phyloP scores from a whole-genome alignment of 2,113 vertebrate species.

The Oncorhynchus mykiss region DNA sequence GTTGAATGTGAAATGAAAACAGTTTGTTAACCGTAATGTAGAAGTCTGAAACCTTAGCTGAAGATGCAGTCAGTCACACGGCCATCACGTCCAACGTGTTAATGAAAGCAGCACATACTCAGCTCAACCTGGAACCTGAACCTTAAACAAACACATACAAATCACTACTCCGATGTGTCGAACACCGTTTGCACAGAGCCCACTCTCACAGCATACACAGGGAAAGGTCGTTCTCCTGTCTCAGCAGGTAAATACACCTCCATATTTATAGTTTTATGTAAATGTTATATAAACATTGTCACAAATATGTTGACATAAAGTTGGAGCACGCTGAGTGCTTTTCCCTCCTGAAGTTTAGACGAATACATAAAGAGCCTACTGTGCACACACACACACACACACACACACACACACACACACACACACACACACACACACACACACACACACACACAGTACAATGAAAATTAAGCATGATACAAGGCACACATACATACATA shows the following conservation, averaged over 20 bases:
- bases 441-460: neutral
- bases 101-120: constrained; percentile 61
- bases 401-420: neutral
- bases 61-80: constrained; percentile 44
- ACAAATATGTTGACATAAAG: constrained; percentile 52
- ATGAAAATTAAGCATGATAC: neutral
- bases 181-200: constrained; percentile 30
- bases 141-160: constrained; percentile 64
- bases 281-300: constrained; percentile 67
- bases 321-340: constrained; percentile 41
- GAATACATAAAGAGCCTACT: constrained; percentile 62
- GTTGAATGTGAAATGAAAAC: constrained; percentile 25
- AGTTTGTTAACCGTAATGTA: constrained; percentile 27
- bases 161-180: constrained; percentile 48
- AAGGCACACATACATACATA: no score
- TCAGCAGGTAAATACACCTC: constrained; percentile 72
- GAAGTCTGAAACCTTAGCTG: constrained; percentile 48
- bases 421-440: neutral
- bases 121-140: constrained; percentile 52
- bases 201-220: constrained; percentile 21
- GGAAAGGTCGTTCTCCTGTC: constrained; percentile 5
- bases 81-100: constrained; percentile 44
- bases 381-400: constrained; percentile 26
- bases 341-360: constrained; percentile 40
- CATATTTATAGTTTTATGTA: constrained; percentile 58